phyloP scores from a whole-genome alignment of 1,140 invertebrate genomes.

The Steinernema feltiae region DNA sequence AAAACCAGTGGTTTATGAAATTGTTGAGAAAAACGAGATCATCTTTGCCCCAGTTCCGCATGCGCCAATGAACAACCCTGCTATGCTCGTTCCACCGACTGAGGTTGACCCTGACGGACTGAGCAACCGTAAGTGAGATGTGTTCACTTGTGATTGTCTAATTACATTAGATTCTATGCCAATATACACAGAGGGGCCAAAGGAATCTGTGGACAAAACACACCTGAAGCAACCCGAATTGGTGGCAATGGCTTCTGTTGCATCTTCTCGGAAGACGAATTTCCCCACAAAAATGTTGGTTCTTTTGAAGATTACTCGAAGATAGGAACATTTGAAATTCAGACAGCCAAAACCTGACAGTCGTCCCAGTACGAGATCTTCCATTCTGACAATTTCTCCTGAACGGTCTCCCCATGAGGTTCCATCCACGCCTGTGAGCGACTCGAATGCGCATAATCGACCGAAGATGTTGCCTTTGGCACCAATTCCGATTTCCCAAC shows the following conservation, averaged over 20 bases:
- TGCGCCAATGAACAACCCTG: background rate
- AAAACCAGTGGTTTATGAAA: background rate
- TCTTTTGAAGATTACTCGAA: background rate
- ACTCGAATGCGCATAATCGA: background rate
- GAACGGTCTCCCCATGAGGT: background rate
- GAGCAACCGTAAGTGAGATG: background rate
- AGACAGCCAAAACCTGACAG: background rate
- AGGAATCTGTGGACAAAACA: background rate
- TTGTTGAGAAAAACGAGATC: conserved; percentile 1
- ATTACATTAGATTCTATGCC: background rate
- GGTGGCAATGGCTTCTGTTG: background rate
- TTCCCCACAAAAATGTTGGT: background rate
- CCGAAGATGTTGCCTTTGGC: background rate
- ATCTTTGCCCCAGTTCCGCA: background rate
- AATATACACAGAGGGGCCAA: background rate
- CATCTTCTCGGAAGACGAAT: no score
- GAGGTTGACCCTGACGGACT: background rate
- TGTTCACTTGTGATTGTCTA: background rate
- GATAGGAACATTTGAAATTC: background rate
- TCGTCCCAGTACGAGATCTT: background rate
- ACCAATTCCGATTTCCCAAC: background rate
- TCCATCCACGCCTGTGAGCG: background rate
- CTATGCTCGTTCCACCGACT: background rate
- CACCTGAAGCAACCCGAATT: background rate
- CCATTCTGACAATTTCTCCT: background rate